Evolutionary conservation across 2,113 vertebrate species (phyloP).

Genomic region (Trochalopteron elliotii): DNA sequence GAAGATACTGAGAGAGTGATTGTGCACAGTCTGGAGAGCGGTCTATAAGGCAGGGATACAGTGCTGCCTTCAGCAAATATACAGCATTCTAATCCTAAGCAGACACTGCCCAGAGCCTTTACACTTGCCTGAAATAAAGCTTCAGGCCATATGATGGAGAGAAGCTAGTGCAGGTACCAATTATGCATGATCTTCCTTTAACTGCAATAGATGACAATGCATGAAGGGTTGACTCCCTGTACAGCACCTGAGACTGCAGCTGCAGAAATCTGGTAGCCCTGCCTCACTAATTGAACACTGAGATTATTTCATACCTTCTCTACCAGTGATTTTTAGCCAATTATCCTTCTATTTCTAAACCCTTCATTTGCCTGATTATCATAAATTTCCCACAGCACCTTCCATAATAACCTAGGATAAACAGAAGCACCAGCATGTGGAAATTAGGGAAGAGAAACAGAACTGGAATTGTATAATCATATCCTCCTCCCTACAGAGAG

Average conservation of each 20-base stretch:
- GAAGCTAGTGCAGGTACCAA: neutral
- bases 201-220: neutral
- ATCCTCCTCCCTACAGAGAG: neutral
- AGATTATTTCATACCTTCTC: neutral
- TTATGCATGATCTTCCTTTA: neutral
- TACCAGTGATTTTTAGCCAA: neutral
- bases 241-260: neutral
- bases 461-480: neutral
- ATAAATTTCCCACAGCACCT: neutral
- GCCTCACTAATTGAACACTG: neutral
- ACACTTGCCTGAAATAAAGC: neutral
- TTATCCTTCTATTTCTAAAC: neutral
- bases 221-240: neutral
- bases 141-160: neutral
- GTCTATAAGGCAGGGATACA: fast-evolving
- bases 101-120: neutral
- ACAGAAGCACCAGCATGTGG: neutral
- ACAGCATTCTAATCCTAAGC: neutral
- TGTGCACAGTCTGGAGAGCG: fast-evolving
- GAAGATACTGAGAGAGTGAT: neutral
- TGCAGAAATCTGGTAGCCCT: neutral
- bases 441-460: neutral
- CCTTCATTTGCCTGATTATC: neutral
- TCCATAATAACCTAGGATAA: neutral
- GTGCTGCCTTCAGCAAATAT: neutral